Conservation (phyloP, 2,797 vertebrate genomes). For the Sandelia bainsii region DNA sequence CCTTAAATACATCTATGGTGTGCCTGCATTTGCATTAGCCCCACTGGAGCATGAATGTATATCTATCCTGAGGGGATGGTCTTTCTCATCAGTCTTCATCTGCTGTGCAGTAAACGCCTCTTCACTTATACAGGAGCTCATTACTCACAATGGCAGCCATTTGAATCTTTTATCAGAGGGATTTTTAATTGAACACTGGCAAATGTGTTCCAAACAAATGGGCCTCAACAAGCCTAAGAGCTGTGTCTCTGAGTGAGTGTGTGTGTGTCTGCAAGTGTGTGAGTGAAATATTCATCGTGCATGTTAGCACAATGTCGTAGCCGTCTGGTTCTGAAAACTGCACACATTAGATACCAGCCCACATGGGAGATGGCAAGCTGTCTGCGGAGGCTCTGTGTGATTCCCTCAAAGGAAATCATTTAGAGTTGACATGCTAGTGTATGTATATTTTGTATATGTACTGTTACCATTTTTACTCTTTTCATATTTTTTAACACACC, state of each 20-base stretch:
- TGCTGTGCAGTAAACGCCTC: conserved; percentile 79
- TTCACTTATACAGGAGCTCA: conserved; percentile 80
- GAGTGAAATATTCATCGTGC: conserved; percentile 65
- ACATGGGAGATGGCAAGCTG: conserved; percentile 61
- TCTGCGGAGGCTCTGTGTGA: conserved; percentile 58
- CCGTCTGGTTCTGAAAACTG: conserved; percentile 65
- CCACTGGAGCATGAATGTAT: conserved; percentile 65
- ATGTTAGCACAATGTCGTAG: conserved; percentile 44
- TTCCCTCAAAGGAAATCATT: conserved; percentile 50
- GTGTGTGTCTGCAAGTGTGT: conserved; percentile 31
- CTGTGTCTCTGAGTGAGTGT: conserved; percentile 34
- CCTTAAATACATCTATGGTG: conserved; percentile 38
- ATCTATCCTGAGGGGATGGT: conserved; percentile 64
- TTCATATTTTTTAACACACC: not conserved
- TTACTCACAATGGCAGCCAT: conserved; percentile 82
- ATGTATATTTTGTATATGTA: conserved; percentile 8
- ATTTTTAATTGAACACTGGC: conserved; percentile 83
- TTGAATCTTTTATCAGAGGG: conserved; percentile 82
- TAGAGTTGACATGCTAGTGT: conserved; percentile 15
- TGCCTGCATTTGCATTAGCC: conserved; percentile 68
- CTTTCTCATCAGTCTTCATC: conserved; percentile 82
- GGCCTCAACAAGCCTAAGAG: conserved; percentile 52
- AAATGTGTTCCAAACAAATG: conserved; percentile 78
- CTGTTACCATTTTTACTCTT: not conserved
- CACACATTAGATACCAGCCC: conserved; percentile 61